Percentiles rank a stretch among this genome's conserved stretches.
phyloP scores from a whole-genome alignment of 2,888 invertebrate species.

The Busseola fusca region DNA sequence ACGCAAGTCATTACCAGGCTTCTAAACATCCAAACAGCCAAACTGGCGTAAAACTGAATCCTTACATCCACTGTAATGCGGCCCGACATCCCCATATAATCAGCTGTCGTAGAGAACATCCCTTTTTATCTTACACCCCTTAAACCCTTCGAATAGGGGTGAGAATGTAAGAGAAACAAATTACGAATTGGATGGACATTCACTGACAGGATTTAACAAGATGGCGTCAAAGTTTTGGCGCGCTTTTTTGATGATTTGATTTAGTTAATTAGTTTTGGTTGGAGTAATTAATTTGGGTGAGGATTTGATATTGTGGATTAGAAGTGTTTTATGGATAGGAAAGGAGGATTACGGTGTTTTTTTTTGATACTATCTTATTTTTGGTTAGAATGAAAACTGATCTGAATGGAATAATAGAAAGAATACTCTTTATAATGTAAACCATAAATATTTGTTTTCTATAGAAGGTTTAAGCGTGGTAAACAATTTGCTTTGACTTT shows the following conservation, averaged over 20 bases:
- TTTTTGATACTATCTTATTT: neutral
- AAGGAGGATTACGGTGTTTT: neutral
- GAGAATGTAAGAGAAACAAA: slow-evolving; percentile 65
- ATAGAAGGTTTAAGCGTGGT: no score
- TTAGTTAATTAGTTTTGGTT: slow-evolving; percentile 36
- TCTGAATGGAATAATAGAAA: neutral
- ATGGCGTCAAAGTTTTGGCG: slow-evolving; percentile 27
- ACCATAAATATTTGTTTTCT: neutral
- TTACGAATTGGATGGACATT: slow-evolving; percentile 63
- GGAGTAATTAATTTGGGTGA: slow-evolving; percentile 3
- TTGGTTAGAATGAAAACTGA: neutral
- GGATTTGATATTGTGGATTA: slow-evolving; percentile 1
- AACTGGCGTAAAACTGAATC: slow-evolving; percentile 62
- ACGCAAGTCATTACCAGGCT: slow-evolving; percentile 58
- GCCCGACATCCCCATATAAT: slow-evolving; percentile 82
- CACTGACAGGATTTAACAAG: slow-evolving; percentile 48
- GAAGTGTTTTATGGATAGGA: neutral
- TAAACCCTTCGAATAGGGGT: slow-evolving; percentile 69
- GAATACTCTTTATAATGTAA: neutral
- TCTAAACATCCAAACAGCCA: slow-evolving; percentile 44
- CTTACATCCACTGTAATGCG: slow-evolving; percentile 71
- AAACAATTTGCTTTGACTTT: neutral
- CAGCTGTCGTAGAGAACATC: slow-evolving; percentile 77
- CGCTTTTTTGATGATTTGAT: slow-evolving; percentile 25
- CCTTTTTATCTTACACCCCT: slow-evolving; percentile 82